phyloP scores from a whole-genome alignment of 2,888 invertebrate genomes.

The Acanthosepion lycidas region DNA sequence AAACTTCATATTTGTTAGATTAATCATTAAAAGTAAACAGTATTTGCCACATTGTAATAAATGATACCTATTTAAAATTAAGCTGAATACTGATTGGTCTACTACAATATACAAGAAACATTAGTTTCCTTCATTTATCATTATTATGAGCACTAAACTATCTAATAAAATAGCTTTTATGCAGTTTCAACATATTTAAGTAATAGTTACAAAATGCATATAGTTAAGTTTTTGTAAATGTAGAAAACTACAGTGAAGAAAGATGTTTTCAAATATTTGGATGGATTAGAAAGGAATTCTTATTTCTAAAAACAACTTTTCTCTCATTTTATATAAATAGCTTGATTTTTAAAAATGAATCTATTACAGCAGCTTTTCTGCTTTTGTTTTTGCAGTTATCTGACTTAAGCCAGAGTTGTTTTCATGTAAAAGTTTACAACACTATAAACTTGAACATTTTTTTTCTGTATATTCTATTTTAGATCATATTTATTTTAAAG shows the following conservation, averaged over 20 bases:
- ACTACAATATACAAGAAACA: neutral
- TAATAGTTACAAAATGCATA: neutral
- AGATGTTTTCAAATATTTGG: neutral
- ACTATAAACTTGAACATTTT: neutral
- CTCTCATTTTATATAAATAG: too few relatives aligned
- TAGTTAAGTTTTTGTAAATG: neutral
- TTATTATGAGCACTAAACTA: neutral
- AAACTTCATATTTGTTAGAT: conserved; percentile 13
- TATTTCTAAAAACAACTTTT: too few relatives aligned
- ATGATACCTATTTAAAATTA: neutral
- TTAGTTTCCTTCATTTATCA: neutral
- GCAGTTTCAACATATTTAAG: neutral
- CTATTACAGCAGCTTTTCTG: neutral
- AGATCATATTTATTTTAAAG: neutral
- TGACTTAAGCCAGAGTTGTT: neutral
- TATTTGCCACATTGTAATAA: neutral
- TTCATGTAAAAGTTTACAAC: neutral
- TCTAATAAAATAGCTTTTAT: neutral
- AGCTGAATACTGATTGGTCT: neutral
- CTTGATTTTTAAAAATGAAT: too few relatives aligned
- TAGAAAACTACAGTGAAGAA: neutral
- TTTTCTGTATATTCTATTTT: neutral
- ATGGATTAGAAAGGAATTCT: too few relatives aligned
- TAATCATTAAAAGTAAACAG: conserved; percentile 4
- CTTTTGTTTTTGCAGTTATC: neutral